A percentile compares a stretch with the other conserved stretches of the same genome.
Evolutionary conservation across 2,113 vertebrate species (phyloP).

Genomic region (Sisor rabdophorus): DNA sequence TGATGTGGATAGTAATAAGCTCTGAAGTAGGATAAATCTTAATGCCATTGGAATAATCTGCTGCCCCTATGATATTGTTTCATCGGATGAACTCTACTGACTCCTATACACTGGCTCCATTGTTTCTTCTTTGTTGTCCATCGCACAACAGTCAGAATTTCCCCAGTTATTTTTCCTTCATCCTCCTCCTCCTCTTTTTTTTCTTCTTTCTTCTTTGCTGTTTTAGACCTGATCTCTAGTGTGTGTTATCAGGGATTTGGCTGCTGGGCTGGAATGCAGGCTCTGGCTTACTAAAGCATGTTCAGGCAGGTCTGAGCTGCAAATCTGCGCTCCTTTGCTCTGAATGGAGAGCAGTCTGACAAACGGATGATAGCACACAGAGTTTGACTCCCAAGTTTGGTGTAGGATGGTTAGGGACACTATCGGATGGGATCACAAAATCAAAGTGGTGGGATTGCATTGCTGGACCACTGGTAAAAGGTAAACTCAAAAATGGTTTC

Average conservation of each 20-base stretch:
- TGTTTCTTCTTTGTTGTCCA: slow-evolving; percentile 1
- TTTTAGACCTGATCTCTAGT: slow-evolving; percentile 34
- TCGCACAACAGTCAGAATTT: slow-evolving; percentile 10
- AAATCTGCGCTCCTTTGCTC: slow-evolving; percentile 36
- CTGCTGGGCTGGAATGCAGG: slow-evolving; percentile 66
- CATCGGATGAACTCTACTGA: slow-evolving; percentile 15
- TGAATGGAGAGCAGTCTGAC: slow-evolving; percentile 37
- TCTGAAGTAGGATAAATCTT: slow-evolving; percentile 30
- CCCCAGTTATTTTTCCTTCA: slow-evolving; percentile 1
- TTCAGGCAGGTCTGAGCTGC: slow-evolving; percentile 64
- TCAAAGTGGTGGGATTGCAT: slow-evolving; percentile 54
- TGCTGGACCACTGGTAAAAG: slow-evolving; percentile 61
- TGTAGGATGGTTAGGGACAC: slow-evolving; percentile 11
- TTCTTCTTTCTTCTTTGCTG: slow-evolving; percentile 14
- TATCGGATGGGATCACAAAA: not conserved
- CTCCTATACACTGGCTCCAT: slow-evolving; percentile 30
- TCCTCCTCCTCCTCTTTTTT: not conserved
- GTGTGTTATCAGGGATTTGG: slow-evolving; percentile 55
- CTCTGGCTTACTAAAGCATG: slow-evolving; percentile 61
- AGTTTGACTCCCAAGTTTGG: slow-evolving; percentile 7
- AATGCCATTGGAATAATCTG: slow-evolving; percentile 22
- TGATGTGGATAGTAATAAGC: slow-evolving; percentile 33
- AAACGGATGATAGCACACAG: slow-evolving; percentile 8
- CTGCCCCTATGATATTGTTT: slow-evolving; percentile 9
- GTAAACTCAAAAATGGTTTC: slow-evolving; percentile 48